phyloP scores from a whole-genome alignment of 1,140 invertebrate species.

The Anthonomus grandis region DNA sequence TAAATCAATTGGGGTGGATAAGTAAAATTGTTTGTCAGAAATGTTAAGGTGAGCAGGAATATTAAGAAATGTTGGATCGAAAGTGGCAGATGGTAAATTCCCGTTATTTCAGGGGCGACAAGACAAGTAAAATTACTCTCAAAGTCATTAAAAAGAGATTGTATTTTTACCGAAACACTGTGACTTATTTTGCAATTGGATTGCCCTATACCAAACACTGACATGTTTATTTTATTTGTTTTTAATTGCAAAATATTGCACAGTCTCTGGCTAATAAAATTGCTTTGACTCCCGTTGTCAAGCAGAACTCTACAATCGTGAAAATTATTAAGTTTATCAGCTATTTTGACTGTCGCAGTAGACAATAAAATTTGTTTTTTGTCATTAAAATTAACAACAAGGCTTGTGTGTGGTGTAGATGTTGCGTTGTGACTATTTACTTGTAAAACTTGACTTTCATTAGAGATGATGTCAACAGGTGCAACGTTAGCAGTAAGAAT shows the following conservation, averaged over 20 bases:
- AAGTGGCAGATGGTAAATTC: conserved; percentile 10
- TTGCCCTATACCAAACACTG: not conserved
- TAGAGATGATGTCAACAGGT: not conserved
- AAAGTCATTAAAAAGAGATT: conserved; percentile 14
- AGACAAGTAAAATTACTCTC: conserved; percentile 14
- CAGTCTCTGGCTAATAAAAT: conserved; percentile 13
- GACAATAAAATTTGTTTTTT: conserved; percentile 5
- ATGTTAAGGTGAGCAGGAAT: conserved; percentile 33
- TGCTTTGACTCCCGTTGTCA: conserved; percentile 14
- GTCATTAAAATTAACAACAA: not conserved
- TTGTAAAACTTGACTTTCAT: not conserved
- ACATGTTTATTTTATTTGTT: conserved; percentile 1
- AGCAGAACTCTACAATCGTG: conserved; percentile 10
- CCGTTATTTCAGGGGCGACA: conserved; percentile 23
- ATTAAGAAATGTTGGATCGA: conserved; percentile 22
- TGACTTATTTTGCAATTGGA: conserved; percentile 1
- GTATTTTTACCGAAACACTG: conserved; percentile 4
- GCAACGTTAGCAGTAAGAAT: too few relatives aligned
- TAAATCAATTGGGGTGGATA: conserved; percentile 31
- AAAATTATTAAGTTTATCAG: conserved; percentile 4
- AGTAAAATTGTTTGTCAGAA: conserved; percentile 41
- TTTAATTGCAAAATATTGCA: conserved; percentile 10
- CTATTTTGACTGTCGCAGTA: conserved; percentile 2
- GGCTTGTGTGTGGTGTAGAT: not conserved
- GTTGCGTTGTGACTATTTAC: not conserved